phyloP scores from a whole-genome alignment of 2,113 vertebrate genomes.

The Catagonus wagneri region DNA sequence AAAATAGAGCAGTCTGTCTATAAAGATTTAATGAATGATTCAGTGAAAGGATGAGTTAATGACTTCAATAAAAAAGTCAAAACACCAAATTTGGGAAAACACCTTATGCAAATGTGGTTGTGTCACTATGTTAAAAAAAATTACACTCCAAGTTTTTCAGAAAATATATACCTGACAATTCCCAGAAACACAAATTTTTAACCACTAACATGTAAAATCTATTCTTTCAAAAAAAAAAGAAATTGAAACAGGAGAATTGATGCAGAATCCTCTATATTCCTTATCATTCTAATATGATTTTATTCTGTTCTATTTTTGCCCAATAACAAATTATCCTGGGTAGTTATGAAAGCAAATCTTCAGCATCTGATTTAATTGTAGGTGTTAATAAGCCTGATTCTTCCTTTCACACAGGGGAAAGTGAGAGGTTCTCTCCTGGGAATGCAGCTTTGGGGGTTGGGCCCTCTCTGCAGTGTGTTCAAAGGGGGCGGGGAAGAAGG shows the following conservation, averaged over 20 bases:
- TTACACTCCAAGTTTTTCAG: background rate
- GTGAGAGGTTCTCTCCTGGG: background rate
- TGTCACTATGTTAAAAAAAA: background rate
- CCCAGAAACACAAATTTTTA: background rate
- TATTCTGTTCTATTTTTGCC: background rate
- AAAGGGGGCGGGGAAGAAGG: background rate
- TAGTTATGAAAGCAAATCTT: background rate
- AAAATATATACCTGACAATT: background rate
- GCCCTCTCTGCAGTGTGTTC: background rate
- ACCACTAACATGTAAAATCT: background rate
- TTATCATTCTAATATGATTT: background rate
- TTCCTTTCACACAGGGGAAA: background rate
- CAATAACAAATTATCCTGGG: background rate
- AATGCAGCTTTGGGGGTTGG: background rate
- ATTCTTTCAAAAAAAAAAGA: background rate
- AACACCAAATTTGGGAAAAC: slow-evolving; percentile 24
- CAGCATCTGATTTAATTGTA: background rate
- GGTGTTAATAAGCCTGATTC: background rate
- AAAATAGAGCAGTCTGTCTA: background rate
- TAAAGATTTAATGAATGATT: slow-evolving; percentile 17
- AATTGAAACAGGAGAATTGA: background rate
- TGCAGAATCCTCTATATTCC: background rate
- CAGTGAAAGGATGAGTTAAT: background rate
- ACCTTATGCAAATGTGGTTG: background rate
- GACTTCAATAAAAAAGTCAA: background rate